These are phyloP conservation scores for Saturnia pavonia DNA, from an alignment of 2,888 invertebrate genomes.

Conservation along the genomic window DNA sequence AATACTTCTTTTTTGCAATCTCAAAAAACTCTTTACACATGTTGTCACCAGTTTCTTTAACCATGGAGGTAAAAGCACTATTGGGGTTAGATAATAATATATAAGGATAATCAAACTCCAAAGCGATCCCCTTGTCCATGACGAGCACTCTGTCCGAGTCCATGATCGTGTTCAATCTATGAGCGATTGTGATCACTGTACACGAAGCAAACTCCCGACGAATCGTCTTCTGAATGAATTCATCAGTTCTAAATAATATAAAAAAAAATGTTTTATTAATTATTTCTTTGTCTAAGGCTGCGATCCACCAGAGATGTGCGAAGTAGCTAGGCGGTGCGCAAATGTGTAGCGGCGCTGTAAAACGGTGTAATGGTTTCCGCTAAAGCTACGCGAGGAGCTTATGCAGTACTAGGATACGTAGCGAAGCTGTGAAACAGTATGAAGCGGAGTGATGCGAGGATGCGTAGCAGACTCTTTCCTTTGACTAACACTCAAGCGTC, in stretches of 20 bases:
- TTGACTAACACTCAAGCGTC: too few relatives aligned
- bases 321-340: too few relatives aligned
- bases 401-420: too few relatives aligned
- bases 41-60: slow-evolving; percentile 83
- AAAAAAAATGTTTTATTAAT: neutral
- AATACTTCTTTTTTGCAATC: slow-evolving; percentile 63
- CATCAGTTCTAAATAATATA: slow-evolving; percentile 78
- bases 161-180: slow-evolving; percentile 94
- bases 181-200: slow-evolving; percentile 95
- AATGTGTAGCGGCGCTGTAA: too few relatives aligned
- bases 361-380: too few relatives aligned
- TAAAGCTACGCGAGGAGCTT: too few relatives aligned
- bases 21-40: slow-evolving; percentile 59
- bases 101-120: slow-evolving; percentile 87
- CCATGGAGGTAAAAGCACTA: slow-evolving; percentile 85
- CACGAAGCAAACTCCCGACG: slow-evolving; percentile 88
- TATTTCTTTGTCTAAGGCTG: too few relatives aligned
- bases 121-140: slow-evolving; percentile 89
- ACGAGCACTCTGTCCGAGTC: slow-evolving; percentile 94
- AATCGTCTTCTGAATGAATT: slow-evolving; percentile 91
- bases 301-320: too few relatives aligned
- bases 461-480: too few relatives aligned
- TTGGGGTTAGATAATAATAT: slow-evolving; percentile 80
- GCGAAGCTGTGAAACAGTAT: too few relatives aligned
- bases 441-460: too few relatives aligned